phyloP scores from a whole-genome alignment of 2,113 vertebrate genomes.

The Tichodroma muraria region DNA sequence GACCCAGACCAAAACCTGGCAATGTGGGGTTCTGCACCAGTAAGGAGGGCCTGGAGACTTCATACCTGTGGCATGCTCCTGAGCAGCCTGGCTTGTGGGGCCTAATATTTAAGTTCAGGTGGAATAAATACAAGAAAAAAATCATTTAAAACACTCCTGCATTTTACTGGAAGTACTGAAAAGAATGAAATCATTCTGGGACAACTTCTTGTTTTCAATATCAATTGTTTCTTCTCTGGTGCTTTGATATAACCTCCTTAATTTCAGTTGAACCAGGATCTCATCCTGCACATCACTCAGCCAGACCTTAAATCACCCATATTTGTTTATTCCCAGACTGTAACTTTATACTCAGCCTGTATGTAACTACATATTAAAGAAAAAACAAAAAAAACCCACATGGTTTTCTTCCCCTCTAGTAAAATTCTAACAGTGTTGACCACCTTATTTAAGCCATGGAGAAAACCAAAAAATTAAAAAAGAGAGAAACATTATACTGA shows the following conservation, averaged over 20 bases:
- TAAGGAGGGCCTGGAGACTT: not conserved
- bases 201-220: not conserved
- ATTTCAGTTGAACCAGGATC: not conserved
- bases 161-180: not conserved
- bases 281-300: not conserved
- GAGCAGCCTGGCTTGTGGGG: slow-evolving; percentile 51
- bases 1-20: not conserved
- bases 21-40: not conserved
- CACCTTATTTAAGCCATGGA: slow-evolving; percentile 31
- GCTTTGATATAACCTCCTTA: not conserved
- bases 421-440: slow-evolving; percentile 1
- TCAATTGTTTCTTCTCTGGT: not conserved
- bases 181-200: not conserved
- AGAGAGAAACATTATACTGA: not conserved
- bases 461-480: not conserved
- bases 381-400: not conserved
- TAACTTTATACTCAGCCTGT: slow-evolving; percentile 7
- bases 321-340: not conserved
- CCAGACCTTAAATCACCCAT: not conserved
- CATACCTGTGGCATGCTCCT: not conserved
- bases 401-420: not conserved
- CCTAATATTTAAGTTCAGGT: not conserved
- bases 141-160: not conserved
- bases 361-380: slow-evolving; percentile 3
- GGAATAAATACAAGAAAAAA: not conserved